Base-by-base conservation (phyloP, 1,140 invertebrate species). In the Cotesia chilonis region DNA sequence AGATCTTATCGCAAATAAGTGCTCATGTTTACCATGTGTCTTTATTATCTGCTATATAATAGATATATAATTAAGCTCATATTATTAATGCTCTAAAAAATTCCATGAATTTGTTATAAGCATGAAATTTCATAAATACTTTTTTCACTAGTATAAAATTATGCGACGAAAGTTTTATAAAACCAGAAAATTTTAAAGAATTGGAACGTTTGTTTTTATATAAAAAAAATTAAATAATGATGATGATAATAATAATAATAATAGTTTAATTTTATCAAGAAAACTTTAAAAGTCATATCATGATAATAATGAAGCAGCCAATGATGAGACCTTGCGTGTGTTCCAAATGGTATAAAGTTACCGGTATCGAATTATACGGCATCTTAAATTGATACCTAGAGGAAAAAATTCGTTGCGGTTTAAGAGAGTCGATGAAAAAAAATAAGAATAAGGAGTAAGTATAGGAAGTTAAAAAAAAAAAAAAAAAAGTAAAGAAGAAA, bases 341-440 rank as follows among this genome's bases (percentile, higher is more conserved):
- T 80, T 76, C 76, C 66, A 79, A 80, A 79, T 85, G 78, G 79
- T 68, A 75, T 87, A 85, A 84, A 83, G 76, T 76, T 82, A 85
- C 85, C 84, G 82, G 85, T 86, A 86, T 87, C 83, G 79, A 87
- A 86, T 87, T 86, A 87, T 87, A 83, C 83, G 84, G 79, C 76
- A 81, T 84, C 85, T 85, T 85, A 80, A 85, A 86, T 85, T 79
- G 84, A 85, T 84, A 84, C 74, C 68, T 72, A 38, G 65, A 75
- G 72, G 79, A 76, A 78, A 79, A 78, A 82, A 75, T 75, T 80
- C 75, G 76, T 71, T 71, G 75, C 73, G 76, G 68, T 78, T 70
- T 37, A 36, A 71, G 64, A 41, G 37, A 76, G 72, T 73, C 69
- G 12, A 74, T 74, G 55, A 72, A 47, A 61, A 69, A 28, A 28